Percentiles rank a stretch among this genome's conserved stretches.
Conservation (phyloP, 2,888 invertebrate species). For the Muschampia plurimacula region DNA sequence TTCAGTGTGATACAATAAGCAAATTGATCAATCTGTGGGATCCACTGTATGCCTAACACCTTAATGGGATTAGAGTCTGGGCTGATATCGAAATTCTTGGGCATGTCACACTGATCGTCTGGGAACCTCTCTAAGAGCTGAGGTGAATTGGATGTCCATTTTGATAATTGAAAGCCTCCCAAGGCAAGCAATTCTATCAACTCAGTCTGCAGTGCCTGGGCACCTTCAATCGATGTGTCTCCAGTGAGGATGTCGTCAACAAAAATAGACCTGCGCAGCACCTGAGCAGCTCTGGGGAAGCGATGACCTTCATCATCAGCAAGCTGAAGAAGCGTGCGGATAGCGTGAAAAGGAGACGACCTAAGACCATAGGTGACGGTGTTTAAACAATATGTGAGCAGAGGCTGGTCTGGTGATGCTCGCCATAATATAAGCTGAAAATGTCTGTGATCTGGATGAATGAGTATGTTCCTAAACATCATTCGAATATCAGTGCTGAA, state of each 20-base stretch:
- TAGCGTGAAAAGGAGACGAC: neutral
- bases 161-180: neutral
- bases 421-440: neutral
- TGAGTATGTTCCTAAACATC: neutral
- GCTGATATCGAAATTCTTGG: neutral
- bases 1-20: neutral
- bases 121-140: neutral
- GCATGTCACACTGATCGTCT: neutral
- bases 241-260: neutral
- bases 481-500: neutral
- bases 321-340: neutral
- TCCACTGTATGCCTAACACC: neutral
- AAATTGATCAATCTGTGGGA: neutral
- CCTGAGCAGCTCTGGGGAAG: neutral
- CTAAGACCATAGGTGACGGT: neutral
- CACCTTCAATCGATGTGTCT: neutral
- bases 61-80: neutral
- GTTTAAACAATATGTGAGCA: neutral
- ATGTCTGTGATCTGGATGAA: neutral
- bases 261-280: neutral
- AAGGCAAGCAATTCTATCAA: neutral
- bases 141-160: neutral
- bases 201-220: neutral
- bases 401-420: neutral
- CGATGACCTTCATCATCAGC: neutral